phyloP scores from a whole-genome alignment of 1,140 invertebrate species.

The Orius laevigatus region DNA sequence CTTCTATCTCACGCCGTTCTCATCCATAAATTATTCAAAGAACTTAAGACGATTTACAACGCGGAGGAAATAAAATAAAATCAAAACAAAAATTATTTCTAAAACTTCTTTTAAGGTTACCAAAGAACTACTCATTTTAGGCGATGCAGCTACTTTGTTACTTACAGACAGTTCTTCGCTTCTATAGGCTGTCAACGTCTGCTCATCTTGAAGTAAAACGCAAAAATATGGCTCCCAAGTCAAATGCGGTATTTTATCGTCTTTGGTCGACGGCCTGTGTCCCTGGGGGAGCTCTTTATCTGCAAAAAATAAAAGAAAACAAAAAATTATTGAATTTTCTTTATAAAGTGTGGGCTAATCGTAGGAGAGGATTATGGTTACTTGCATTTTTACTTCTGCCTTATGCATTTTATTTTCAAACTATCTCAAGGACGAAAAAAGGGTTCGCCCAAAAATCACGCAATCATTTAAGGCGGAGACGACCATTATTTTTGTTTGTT shows the following conservation, averaged over 20 bases:
- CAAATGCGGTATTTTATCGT: conserved; percentile 25
- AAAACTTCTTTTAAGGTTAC: not conserved
- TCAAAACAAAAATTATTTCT: too few species aligned
- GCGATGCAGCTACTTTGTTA: too few species aligned
- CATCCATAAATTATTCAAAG: not conserved
- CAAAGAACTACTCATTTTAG: not conserved
- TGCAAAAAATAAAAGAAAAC: conserved; percentile 21
- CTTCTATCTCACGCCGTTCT: not conserved
- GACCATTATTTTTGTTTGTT: too few species aligned
- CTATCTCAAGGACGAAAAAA: too few species aligned
- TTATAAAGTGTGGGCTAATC: too few species aligned
- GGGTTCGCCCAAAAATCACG: too few species aligned
- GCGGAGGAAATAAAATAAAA: too few species aligned
- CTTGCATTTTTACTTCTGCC: too few species aligned
- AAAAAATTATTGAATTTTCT: too few species aligned
- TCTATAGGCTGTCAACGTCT: conserved; percentile 66
- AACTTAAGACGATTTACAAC: not conserved
- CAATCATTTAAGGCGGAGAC: too few species aligned
- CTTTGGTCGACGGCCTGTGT: conserved; percentile 25
- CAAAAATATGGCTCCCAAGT: conserved; percentile 76
- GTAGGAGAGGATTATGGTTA: too few species aligned
- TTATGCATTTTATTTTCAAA: too few species aligned
- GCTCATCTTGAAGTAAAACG: conserved; percentile 69
- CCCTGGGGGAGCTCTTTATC: conserved; percentile 29
- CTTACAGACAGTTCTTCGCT: conserved; percentile 77